Evolutionary conservation across 2,888 invertebrate genomes (phyloP).

Genomic region (Hartigia nigra): DNA sequence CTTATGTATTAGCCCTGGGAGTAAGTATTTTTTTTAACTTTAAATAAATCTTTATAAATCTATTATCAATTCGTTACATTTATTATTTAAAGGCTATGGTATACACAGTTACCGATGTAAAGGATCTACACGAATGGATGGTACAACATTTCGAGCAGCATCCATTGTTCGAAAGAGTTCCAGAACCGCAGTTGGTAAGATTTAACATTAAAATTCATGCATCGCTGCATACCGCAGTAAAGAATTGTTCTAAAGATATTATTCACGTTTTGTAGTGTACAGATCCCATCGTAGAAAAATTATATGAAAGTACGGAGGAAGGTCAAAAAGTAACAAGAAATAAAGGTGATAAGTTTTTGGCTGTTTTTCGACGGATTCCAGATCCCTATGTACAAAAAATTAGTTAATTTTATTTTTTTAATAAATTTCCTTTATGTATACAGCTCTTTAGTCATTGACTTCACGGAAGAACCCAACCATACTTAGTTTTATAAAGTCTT

Average conservation of each 20-base stretch:
- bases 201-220: conserved; percentile 2
- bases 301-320: conserved; percentile 95
- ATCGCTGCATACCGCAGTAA: neutral
- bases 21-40: conserved; percentile 67
- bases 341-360: conserved; percentile 92
- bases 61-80: conserved; percentile 11
- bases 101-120: conserved; percentile 98
- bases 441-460: neutral
- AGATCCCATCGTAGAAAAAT: conserved; percentile 89
- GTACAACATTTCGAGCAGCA: conserved; percentile 89
- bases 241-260: neutral
- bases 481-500: neutral
- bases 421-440: neutral
- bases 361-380: conserved; percentile 82
- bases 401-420: conserved; percentile 18
- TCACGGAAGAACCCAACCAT: neutral
- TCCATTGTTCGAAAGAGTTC: conserved; percentile 85
- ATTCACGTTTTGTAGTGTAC: conserved; percentile 70
- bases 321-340: conserved; percentile 98
- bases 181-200: conserved; percentile 81
- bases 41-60: conserved; percentile 7
- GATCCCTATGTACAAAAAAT: conserved; percentile 63
- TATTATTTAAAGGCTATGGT: conserved; percentile 78
- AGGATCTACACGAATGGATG: conserved; percentile 98
- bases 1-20: conserved; percentile 87